Evolutionary conservation across 2,113 vertebrate genomes (phyloP), one percentile per base, ranked within the genome.

Genomic region (Clarias gariepinus): DNA sequence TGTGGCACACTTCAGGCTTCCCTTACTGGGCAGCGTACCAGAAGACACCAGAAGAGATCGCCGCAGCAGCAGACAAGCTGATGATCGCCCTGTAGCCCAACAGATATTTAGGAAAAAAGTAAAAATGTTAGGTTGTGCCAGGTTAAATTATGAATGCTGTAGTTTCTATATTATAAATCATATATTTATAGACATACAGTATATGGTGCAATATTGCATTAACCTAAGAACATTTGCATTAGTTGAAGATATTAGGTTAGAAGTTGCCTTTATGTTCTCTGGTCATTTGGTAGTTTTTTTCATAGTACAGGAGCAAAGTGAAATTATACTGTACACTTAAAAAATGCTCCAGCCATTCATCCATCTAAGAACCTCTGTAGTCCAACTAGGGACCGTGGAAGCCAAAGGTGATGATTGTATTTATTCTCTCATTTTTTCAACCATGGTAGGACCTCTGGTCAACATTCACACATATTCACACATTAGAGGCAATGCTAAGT

Each of bases 21-120:
- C 91, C 91, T 96, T 96, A 58, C 87, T 92, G 53, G 95, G 94
- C 76, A 95, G 89, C 68, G 92, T 90, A 36, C 86, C 86, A 69
- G 90, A 87, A 16, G 93, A 93, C 73, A 90, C 90, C 86, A 90
- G 71, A 88, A 93, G 87, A 41, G 91, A 87, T 23, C 78, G 91
- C 19, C 68, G 86, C 25, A 92, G 95, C 92, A 96, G 90, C 89
- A 96, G 93, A 87, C 93, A 96, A 16, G 95, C 94, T 88, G 96
- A 97, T 88, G 94, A 96, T 8, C 95, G 96, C 88, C 95, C 97
- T 98, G 90, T 0, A 28, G 74, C 23, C 18, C 73, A 23, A 69
- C 36, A 71, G 36, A 57, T 11, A 76, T 52, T 12, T 11, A 10
- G 15, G 28, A 77, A 77, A 55, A 33, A 33, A 73, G 12, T 3